A percentile compares a stretch with the other conserved stretches of the same genome.
phyloP scores from a whole-genome alignment of 92 coral and sea anemone genomes.

The Palythoa grandiflora region DNA sequence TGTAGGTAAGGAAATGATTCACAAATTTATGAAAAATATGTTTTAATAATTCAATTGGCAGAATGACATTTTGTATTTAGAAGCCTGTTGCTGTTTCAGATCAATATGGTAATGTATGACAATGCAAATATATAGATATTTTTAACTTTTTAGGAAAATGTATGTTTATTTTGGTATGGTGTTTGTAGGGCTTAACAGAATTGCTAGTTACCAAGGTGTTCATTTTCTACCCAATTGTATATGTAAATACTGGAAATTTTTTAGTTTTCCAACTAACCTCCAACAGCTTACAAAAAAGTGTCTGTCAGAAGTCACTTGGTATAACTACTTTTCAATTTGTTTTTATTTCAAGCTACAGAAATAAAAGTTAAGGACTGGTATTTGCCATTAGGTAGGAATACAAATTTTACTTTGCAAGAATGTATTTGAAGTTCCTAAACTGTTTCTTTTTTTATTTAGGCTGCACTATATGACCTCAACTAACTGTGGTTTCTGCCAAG shows the following conservation, averaged over 20 bases:
- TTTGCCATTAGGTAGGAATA: not conserved
- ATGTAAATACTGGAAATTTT: slow-evolving; percentile 2
- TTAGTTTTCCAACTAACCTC: not conserved
- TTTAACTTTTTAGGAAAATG: slow-evolving; percentile 2
- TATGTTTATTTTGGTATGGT: not conserved
- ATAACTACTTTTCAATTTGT: not conserved
- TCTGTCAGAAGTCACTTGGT: slow-evolving; percentile 2
- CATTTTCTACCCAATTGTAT: not conserved
- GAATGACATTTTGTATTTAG: not conserved
- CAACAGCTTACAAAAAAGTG: not conserved
- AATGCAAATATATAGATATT: not conserved
- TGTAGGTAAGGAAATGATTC: not conserved
- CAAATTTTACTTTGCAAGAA: not conserved
- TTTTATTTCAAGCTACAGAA: not conserved
- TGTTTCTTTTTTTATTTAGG: slow-evolving; percentile 27
- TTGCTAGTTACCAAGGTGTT: slow-evolving; percentile 1
- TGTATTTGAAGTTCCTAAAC: not conserved
- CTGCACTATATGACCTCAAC: slow-evolving; percentile 73
- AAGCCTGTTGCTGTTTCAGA: slow-evolving; percentile 5
- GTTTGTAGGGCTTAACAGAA: not conserved
- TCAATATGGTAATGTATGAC: not conserved
- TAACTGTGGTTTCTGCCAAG: slow-evolving; percentile 73
- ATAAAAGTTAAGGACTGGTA: not conserved
- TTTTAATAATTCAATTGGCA: slow-evolving; percentile 2
- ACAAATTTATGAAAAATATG: not conserved